These are phyloP conservation scores for Heliconius hortense DNA, from an alignment of 2,888 invertebrate species.

Conservation along the genomic window DNA sequence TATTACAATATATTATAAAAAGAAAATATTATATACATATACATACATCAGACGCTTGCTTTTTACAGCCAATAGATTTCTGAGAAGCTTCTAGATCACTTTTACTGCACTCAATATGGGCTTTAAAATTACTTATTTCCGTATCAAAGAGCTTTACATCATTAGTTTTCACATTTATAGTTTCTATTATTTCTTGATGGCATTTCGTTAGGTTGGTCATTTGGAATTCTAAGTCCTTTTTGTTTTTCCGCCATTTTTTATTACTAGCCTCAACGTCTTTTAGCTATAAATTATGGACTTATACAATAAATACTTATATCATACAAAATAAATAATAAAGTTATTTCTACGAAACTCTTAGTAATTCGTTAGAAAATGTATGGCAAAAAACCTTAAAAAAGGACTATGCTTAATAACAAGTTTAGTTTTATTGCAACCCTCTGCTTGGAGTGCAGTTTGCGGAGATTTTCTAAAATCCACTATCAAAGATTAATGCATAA, in stretches of 20 bases:
- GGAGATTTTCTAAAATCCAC: too few relatives aligned
- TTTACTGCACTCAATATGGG: slow-evolving; percentile 55
- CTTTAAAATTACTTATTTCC: slow-evolving; percentile 58
- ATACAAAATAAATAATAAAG: too few relatives aligned
- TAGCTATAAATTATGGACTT: slow-evolving; percentile 50
- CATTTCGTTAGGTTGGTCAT: slow-evolving; percentile 54
- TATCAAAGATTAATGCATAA: too few relatives aligned
- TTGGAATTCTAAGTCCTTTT: slow-evolving; percentile 65
- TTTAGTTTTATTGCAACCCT: too few relatives aligned
- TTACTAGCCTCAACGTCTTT: slow-evolving; percentile 58
- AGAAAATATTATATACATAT: not conserved
- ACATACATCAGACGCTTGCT: slow-evolving; percentile 60
- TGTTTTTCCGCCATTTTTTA: slow-evolving; percentile 66
- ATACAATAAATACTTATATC: not conserved
- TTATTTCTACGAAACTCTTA: too few relatives aligned
- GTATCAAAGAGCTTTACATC: slow-evolving; percentile 59
- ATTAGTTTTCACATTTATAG: slow-evolving; percentile 59
- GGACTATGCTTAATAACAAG: too few relatives aligned
- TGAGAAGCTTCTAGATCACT: slow-evolving; percentile 52
- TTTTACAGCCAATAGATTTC: slow-evolving; percentile 52
- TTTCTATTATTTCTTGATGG: slow-evolving; percentile 57
- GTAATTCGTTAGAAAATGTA: too few relatives aligned
- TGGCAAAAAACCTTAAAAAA: too few relatives aligned
- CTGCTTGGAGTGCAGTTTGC: too few relatives aligned
- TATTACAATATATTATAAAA: not conserved